Evolutionary conservation across 2,888 invertebrate genomes (phyloP).

Genomic region (Mimachlamys varia): DNA sequence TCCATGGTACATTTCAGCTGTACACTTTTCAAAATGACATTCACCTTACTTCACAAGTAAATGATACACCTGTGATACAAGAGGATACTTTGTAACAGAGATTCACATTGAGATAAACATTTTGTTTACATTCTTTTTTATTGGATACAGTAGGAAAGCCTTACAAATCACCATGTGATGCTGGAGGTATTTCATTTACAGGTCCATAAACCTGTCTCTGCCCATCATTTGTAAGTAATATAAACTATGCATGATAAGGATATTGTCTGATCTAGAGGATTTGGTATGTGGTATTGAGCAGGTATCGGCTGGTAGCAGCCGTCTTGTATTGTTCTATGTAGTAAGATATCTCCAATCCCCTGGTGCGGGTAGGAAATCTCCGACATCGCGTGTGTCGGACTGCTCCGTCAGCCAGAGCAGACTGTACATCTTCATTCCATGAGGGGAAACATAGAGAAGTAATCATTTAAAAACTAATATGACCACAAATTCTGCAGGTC

Average conservation of each 20-base stretch:
- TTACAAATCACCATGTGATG: not conserved
- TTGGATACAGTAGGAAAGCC: too few species aligned
- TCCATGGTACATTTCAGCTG: not conserved
- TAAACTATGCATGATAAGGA: conserved; percentile 7
- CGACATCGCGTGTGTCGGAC: not conserved
- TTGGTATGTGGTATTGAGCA: not conserved
- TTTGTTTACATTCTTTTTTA: too few species aligned
- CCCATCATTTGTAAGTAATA: conserved; percentile 12
- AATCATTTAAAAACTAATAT: not conserved
- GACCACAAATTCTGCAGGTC: not conserved
- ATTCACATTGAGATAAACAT: not conserved
- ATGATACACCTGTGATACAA: not conserved
- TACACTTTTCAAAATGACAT: not conserved
- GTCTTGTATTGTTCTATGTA: not conserved
- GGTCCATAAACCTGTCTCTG: conserved; percentile 4
- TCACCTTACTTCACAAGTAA: not conserved
- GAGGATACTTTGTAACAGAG: not conserved
- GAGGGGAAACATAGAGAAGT: not conserved
- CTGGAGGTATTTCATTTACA: not conserved
- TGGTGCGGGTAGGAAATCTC: not conserved
- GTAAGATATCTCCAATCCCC: conserved; percentile 1
- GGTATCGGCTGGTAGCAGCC: not conserved
- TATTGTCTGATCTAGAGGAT: not conserved
- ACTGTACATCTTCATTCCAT: not conserved
- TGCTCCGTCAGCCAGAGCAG: not conserved